Percentiles rank a stretch among this genome's conserved stretches.
Conservation (phyloP, 2,888 invertebrate genomes). For the Bursaphelenchus okinawaensis region DNA sequence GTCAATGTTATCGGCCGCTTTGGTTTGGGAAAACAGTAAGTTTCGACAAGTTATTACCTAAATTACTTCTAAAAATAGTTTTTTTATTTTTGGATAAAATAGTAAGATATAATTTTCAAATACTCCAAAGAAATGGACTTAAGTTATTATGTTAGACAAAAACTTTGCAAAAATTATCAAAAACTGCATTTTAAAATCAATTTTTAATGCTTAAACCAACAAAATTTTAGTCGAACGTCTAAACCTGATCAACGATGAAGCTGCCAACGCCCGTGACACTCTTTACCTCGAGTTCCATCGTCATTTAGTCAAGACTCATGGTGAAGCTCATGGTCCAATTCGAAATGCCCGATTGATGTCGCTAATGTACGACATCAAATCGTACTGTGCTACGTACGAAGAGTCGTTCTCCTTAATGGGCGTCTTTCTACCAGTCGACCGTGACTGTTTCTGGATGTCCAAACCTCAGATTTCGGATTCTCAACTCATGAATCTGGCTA, state of each 20-base stretch:
- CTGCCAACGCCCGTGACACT: neutral
- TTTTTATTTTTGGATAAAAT: neutral
- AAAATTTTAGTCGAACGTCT: slow-evolving; percentile 13
- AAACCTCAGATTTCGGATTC: slow-evolving; percentile 7
- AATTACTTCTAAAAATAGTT: neutral
- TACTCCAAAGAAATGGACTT: neutral
- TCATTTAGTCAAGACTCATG: neutral
- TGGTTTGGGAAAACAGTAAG: slow-evolving; percentile 10
- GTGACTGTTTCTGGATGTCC: slow-evolving; percentile 6
- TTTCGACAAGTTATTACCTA: slow-evolving; percentile 1
- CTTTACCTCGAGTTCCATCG: slow-evolving; percentile 6
- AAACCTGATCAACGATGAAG: neutral
- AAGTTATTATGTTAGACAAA: neutral
- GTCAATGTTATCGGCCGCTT: neutral
- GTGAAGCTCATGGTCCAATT: neutral
- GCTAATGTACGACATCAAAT: slow-evolving; percentile 2
- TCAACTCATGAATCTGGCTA: neutral
- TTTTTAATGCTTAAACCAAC: neutral
- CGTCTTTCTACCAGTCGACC: slow-evolving; percentile 2
- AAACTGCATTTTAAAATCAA: neutral
- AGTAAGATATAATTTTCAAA: neutral
- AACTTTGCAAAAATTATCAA: neutral
- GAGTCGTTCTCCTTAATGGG: slow-evolving; percentile 9
- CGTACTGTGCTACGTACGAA: slow-evolving; percentile 8
- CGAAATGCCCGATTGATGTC: neutral